phyloP scores from a whole-genome alignment of 2,888 invertebrate species.

The Mesochorus sp. region DNA sequence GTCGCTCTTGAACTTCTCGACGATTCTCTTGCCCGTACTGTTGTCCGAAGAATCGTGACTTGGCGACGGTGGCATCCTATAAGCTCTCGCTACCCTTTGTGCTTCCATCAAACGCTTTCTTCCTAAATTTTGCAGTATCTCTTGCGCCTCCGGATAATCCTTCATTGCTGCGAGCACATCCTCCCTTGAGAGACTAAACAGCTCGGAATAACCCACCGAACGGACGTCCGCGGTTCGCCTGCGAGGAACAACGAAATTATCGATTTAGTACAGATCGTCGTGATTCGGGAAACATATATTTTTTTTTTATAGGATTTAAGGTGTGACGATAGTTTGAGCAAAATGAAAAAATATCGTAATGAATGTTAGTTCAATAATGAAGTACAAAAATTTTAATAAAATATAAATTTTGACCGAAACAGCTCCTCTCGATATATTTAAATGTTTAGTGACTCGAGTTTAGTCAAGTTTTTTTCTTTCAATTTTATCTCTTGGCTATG shows the following conservation, averaged over 20 bases:
- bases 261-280: too few relatives aligned
- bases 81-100: slow-evolving; percentile 80
- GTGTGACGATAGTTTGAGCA: too few relatives aligned
- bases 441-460: too few relatives aligned
- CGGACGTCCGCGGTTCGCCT: slow-evolving; percentile 98
- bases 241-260: slow-evolving; percentile 51
- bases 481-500: not conserved
- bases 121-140: slow-evolving; percentile 94
- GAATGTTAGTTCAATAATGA: too few relatives aligned
- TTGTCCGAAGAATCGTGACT: slow-evolving; percentile 85
- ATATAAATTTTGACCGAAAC: too few relatives aligned
- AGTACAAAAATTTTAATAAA: too few relatives aligned
- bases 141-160: slow-evolving; percentile 98
- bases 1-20: slow-evolving; percentile 92
- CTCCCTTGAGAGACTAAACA: slow-evolving; percentile 96
- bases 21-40: slow-evolving; percentile 89
- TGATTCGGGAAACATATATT: too few relatives aligned
- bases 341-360: too few relatives aligned
- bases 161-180: slow-evolving; percentile 97
- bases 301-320: too few relatives aligned
- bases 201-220: slow-evolving; percentile 97
- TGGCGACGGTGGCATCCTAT: slow-evolving; percentile 88
- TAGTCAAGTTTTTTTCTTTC: not conserved
- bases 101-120: slow-evolving; percentile 94
- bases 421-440: too few relatives aligned